Evolutionary conservation across 1,140 invertebrate genomes (phyloP).

Genomic region (Rhizoglyphus robini): DNA sequence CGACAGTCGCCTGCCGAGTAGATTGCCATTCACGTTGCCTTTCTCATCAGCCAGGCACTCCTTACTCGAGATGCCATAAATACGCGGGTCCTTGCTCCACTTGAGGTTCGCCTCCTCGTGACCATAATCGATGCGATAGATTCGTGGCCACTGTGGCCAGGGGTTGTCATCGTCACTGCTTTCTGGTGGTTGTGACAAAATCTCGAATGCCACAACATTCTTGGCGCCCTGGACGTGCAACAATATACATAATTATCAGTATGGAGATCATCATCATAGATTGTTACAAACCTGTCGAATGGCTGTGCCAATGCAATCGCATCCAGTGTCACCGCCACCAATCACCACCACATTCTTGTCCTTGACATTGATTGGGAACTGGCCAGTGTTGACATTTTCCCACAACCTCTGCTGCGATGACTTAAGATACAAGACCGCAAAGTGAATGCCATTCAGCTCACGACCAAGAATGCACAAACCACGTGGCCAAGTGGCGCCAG

Average conservation of each 20-base stretch:
- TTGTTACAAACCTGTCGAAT: conserved; percentile 55
- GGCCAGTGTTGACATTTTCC: conserved; percentile 14
- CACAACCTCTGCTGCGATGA: conserved; percentile 92
- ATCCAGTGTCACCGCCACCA: conserved; percentile 97
- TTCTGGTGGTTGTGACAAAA: conserved; percentile 75
- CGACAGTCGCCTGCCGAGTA: conserved; percentile 97
- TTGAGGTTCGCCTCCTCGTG: conserved; percentile 90
- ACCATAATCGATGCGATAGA: conserved; percentile 95
- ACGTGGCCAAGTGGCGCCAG: conserved; percentile 89
- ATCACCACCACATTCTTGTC: conserved; percentile 93
- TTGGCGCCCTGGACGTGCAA: conserved; percentile 58
- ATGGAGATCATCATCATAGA: background rate
- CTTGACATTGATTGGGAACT: conserved; percentile 52
- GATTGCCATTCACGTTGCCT: conserved; percentile 74
- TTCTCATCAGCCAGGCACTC: conserved; percentile 84
- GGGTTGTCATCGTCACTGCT: conserved; percentile 73
- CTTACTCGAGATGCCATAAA: conserved; percentile 83
- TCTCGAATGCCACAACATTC: conserved; percentile 91
- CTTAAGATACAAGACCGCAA: conserved; percentile 94
- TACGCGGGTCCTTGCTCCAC: conserved; percentile 80
- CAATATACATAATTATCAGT: too few species aligned
- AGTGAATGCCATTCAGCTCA: conserved; percentile 78
- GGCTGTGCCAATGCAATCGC: conserved; percentile 96
- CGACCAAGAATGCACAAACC: conserved; percentile 60
- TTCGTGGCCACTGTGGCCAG: conserved; percentile 93